Evolutionary conservation across 2,113 vertebrate genomes (phyloP), one percentile per base, ranked within the genome.

Genomic region (Acrocephalus arundinaceus): DNA sequence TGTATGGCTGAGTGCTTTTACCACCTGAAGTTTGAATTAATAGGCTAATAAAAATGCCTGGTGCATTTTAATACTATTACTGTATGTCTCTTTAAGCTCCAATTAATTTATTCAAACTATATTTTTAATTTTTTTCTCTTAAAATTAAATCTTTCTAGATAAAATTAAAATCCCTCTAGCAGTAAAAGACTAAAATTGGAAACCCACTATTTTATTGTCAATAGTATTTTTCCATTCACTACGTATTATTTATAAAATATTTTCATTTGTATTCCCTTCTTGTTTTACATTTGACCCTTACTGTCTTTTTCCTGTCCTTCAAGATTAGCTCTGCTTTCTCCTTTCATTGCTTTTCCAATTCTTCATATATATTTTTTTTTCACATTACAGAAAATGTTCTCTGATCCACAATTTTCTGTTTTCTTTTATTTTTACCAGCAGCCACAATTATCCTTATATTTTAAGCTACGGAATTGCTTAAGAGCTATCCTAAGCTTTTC

Each of bases 101-200:
- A 70, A 55, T 91, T 89, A 89, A 79, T 94, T 75, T 85, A 78
- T 87, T 82, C 79, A 73, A 94, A 72, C 10, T 41, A 23, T 67
- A 9, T 39, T 92, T 87, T 81, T 4, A 20, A 92, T 5, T 2
- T 24, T 93, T 70, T 73, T 85, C 14, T 75, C 37, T 55, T 78
- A 65, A 67, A 19, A 49, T 75, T 79, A 63, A 14, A 63, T 86
- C 22, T 70, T 80, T 49, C 8, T 68, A 22, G 15, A 25, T 75
- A 87, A 87, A 82, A 75, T 48, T 23, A 49, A 74, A 90, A 46
- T 81, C 0, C 2, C n/a, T 19, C 51, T 24, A n/a, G 2, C 12
- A 7, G 6, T 72, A 48, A 67, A 74, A 87, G 11, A 18, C 43
- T 54, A 58, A 54, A 85, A 66, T 39, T 55, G 6, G 9, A 81